Conservation (phyloP, 2,113 vertebrate species). For the Chloebia gouldiae region DNA sequence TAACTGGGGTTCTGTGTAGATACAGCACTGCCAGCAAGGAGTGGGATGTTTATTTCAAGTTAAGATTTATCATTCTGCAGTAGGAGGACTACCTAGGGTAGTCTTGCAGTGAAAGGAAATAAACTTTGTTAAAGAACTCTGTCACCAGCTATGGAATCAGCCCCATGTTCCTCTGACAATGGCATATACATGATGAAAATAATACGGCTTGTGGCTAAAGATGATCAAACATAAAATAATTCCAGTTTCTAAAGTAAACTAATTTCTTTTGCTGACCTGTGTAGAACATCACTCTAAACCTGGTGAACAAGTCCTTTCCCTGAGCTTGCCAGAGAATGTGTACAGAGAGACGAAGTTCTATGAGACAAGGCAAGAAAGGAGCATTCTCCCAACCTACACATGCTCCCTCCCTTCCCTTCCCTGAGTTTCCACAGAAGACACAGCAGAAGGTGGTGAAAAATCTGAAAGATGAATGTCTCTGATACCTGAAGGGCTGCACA, state of each 20-base stretch:
- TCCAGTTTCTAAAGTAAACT: neutral
- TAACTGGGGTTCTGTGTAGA: neutral
- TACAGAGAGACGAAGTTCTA: neutral
- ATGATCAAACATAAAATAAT: neutral
- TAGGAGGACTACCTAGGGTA: neutral
- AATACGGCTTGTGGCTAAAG: neutral
- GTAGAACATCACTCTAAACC: neutral
- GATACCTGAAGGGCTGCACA: neutral
- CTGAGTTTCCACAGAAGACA: neutral
- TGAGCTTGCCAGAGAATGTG: neutral
- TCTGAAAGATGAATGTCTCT: neutral
- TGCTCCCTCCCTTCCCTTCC: neutral
- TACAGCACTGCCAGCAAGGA: neutral
- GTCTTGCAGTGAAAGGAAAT: neutral
- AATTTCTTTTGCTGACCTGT: neutral
- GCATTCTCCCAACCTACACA: neutral
- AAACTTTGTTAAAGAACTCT: neutral
- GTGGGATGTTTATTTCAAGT: neutral
- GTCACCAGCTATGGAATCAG: accelerated
- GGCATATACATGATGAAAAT: neutral
- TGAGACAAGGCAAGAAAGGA: neutral
- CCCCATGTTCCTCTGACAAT: neutral
- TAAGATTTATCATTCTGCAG: neutral
- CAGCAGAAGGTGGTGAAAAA: neutral
- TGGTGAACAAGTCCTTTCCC: neutral